phyloP scores from a whole-genome alignment of 2,797 vertebrate genomes.

The Zenarchopterus dispar region DNA sequence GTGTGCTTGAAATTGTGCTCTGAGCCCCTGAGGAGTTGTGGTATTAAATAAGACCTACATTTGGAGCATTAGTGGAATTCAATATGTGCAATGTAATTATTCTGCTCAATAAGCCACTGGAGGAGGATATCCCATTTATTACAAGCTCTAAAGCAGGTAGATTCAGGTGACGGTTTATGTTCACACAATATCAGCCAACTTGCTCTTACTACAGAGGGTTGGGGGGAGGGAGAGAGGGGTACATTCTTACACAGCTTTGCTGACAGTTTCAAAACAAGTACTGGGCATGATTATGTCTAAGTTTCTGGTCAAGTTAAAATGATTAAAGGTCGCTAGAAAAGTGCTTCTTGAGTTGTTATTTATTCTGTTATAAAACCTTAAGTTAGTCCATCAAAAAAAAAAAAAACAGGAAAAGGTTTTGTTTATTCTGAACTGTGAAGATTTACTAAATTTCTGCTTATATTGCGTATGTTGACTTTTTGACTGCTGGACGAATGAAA shows the following conservation, averaged over 20 bases:
- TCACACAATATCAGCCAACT: slow-evolving; percentile 65
- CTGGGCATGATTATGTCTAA: background rate
- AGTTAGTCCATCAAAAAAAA: background rate
- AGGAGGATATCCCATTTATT: slow-evolving; percentile 81
- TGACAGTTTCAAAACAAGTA: slow-evolving; percentile 20
- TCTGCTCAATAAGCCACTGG: slow-evolving; percentile 84
- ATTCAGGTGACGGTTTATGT: slow-evolving; percentile 73
- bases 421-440: background rate
- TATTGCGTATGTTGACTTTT: background rate
- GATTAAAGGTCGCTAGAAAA: slow-evolving; percentile 8
- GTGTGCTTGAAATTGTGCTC: slow-evolving; percentile 75
- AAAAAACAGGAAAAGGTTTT: background rate
- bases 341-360: slow-evolving; percentile 1
- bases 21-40: slow-evolving; percentile 73
- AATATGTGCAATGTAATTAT: slow-evolving; percentile 85
- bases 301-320: slow-evolving; percentile 11
- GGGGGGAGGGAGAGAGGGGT: slow-evolving; percentile 4
- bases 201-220: slow-evolving; percentile 28
- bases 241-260: background rate
- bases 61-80: slow-evolving; percentile 82
- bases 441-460: slow-evolving; percentile 1
- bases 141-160: slow-evolving; percentile 67
- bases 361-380: background rate
- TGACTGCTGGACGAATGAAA: no score
- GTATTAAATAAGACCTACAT: slow-evolving; percentile 83